Evolutionary conservation across 2,797 vertebrate genomes (phyloP), one percentile per base, ranked within the genome.

Genomic region (Chloroceryle amazona): DNA sequence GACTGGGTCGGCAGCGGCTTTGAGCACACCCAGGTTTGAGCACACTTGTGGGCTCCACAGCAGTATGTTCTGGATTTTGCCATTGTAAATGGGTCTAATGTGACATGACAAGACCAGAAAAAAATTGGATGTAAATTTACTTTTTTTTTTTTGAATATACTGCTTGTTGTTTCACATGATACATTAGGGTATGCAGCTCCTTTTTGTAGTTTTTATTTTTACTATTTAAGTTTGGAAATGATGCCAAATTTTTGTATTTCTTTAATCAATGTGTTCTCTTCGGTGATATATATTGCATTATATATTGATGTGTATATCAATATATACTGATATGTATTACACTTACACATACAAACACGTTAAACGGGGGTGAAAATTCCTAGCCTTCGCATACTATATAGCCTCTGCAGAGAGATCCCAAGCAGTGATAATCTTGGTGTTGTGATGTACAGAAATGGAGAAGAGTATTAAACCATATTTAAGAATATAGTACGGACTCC

Each of bases 401-500:
- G 98, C 98, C 98, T 98, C 98, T 98, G 98, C 98, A 98, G 98
- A 98, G 98, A 98, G 98, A 98, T 98, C 97, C 98, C 98, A 98
- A 98, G 98, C 98, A 98, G 98, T 98, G 75, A 98, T 98, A 98
- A 98, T 98, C 98, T 98, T 98, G 98, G 98, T 98, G 98, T 98
- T 98, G 98, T 98, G 98, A 98, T 98, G 98, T 98, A 98, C 98
- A 98, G 98, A 98, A 98, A 98, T 98, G 98, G 98, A 98, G 98
- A 98, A 98, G 98, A 98, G 98, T 98, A 98, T 98, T 98, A 98
- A 98, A 98, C 98, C 98, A 98, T 98, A 98, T 98, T 98, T 98
- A 98, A 98, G 98, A 98, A 98, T 98, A 98, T 97, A 97, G 88
- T 84, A 93, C 65, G 91, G 98, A 97, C 98, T 98, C 97, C 96